These are phyloP conservation scores for Apamea monoglypha DNA, from an alignment of 2,888 invertebrate species.

Conservation along the genomic window DNA sequence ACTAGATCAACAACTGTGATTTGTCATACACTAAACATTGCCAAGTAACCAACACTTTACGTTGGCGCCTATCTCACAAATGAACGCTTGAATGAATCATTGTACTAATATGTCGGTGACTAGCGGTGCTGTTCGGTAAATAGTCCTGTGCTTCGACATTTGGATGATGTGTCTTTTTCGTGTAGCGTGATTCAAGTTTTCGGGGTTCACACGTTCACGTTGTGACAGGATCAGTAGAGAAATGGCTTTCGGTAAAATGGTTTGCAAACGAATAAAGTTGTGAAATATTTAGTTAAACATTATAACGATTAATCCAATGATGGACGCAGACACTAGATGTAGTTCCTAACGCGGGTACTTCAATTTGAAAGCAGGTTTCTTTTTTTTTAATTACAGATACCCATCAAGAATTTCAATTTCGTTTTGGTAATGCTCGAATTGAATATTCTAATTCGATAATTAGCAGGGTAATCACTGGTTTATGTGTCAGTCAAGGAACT, in stretches of 20 bases:
- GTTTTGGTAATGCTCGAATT: conserved; percentile 7
- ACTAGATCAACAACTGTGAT: conserved; percentile 37
- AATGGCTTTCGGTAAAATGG: neutral
- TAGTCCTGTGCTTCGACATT: neutral
- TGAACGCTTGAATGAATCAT: conserved; percentile 55
- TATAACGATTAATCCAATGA: neutral
- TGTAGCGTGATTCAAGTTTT: neutral
- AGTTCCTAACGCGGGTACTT: neutral
- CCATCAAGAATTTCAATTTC: neutral
- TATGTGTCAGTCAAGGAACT: neutral
- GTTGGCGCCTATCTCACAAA: conserved; percentile 38
- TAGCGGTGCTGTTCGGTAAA: conserved; percentile 6
- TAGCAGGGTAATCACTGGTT: conserved; percentile 30
- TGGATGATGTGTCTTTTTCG: conserved; percentile 2
- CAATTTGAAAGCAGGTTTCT: neutral
- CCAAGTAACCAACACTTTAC: conserved; percentile 43
- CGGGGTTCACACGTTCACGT: too few species aligned
- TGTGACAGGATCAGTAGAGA: neutral
- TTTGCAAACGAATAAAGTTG: neutral
- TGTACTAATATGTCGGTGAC: conserved; percentile 13
- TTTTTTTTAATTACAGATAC: neutral
- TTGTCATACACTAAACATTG: conserved; percentile 46
- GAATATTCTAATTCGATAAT: conserved; percentile 16
- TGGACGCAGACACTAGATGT: neutral
- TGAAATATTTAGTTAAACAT: neutral